phyloP scores from a whole-genome alignment of 1,140 invertebrate species.

The Bactericera cockerelli region DNA sequence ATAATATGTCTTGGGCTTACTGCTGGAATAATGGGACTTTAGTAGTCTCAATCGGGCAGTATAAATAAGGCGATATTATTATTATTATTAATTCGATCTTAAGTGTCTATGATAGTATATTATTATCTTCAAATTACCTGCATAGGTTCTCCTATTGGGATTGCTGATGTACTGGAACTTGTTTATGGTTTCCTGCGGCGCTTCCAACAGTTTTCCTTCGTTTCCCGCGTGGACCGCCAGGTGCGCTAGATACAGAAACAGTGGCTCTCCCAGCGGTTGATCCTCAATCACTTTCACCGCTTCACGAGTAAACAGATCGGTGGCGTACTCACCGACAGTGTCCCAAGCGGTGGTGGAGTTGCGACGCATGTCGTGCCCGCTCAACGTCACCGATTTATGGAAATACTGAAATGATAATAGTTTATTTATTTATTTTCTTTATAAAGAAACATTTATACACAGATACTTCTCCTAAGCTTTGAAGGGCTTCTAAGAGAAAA shows the following conservation, averaged over 20 bases:
- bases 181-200: slow-evolving; percentile 41
- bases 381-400: slow-evolving; percentile 30
- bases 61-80: too few relatives aligned
- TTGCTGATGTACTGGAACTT: slow-evolving; percentile 47
- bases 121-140: too few relatives aligned
- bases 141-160: slow-evolving; percentile 44
- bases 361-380: slow-evolving; percentile 36
- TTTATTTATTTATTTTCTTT: too few relatives aligned
- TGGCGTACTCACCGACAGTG: slow-evolving; percentile 44
- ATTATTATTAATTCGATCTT: too few relatives aligned
- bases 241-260: slow-evolving; percentile 52
- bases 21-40: too few relatives aligned
- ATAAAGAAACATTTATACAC: too few relatives aligned
- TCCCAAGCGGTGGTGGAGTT: slow-evolving; percentile 40
- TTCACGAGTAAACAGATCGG: slow-evolving; percentile 48
- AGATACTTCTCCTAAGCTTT: too few relatives aligned
- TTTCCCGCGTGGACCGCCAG: slow-evolving; percentile 47
- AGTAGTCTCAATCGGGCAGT: too few relatives aligned
- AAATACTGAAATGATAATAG: slow-evolving; percentile 18
- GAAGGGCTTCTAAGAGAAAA: too few relatives aligned
- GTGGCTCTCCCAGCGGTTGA: slow-evolving; percentile 35
- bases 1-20: too few relatives aligned
- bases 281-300: slow-evolving; percentile 39
- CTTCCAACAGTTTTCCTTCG: slow-evolving; percentile 39
- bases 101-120: too few relatives aligned